These are phyloP conservation scores for Gibbula magus DNA, from an alignment of 2,888 invertebrate genomes.

Conservation along the genomic window DNA sequence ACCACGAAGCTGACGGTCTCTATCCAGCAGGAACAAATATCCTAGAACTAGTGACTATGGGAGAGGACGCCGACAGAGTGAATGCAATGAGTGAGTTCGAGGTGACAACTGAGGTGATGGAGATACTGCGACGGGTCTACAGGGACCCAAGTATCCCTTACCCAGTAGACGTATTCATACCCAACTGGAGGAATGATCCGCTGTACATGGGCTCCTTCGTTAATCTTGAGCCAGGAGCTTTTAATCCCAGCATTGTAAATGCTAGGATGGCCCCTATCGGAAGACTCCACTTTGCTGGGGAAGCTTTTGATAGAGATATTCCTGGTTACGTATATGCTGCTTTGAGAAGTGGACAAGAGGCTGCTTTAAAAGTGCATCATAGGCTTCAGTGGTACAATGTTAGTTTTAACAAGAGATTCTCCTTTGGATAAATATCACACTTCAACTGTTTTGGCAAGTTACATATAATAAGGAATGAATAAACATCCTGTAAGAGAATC, in stretches of 20 bases:
- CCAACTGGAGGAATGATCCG: slow-evolving; percentile 4
- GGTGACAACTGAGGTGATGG: slow-evolving; percentile 32
- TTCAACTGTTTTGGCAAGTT: too few species aligned
- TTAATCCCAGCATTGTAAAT: background rate
- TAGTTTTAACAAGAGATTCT: too few species aligned
- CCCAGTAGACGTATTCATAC: background rate
- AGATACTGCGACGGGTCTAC: slow-evolving; percentile 29
- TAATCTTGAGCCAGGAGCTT: background rate
- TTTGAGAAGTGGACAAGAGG: slow-evolving; percentile 1
- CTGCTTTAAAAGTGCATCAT: background rate
- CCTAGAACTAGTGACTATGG: slow-evolving; percentile 33
- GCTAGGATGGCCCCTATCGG: slow-evolving; percentile 34
- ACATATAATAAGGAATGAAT: too few species aligned
- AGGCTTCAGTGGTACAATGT: too few species aligned
- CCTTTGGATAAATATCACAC: too few species aligned
- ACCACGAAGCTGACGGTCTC: slow-evolving; percentile 28
- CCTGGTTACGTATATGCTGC: slow-evolving; percentile 39
- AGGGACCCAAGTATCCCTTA: slow-evolving; percentile 26
- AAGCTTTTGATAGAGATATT: slow-evolving; percentile 28
- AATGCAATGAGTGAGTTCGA: slow-evolving; percentile 25
- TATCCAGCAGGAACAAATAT: slow-evolving; percentile 36
- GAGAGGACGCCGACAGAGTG: slow-evolving; percentile 32
- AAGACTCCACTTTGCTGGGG: slow-evolving; percentile 42
- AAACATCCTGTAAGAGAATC: too few species aligned
- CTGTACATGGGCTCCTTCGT: slow-evolving; percentile 14